Conservation (phyloP, 2,113 vertebrate genomes). For the Pavo muticus region DNA sequence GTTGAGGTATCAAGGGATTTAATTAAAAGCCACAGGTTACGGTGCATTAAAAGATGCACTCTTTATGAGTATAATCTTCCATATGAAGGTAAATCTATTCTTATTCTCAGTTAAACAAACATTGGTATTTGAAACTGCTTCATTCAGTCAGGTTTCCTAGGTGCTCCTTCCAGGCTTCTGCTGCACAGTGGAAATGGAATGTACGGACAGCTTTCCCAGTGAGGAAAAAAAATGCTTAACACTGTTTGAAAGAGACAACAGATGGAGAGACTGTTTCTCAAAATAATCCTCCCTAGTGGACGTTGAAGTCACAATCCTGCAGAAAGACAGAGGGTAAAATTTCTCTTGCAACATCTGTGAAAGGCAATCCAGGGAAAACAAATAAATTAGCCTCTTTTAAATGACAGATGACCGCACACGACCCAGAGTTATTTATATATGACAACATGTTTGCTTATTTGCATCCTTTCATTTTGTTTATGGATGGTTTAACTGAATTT, state of each 20-base stretch:
- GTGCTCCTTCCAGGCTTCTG: neutral
- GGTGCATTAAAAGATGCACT: neutral
- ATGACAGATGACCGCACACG: neutral
- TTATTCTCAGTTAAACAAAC: neutral
- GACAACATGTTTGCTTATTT: neutral
- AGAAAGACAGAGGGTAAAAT: neutral
- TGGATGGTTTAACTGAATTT: conserved; percentile 15
- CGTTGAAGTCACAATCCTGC: neutral
- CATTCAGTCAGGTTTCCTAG: neutral
- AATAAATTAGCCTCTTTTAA: conserved; percentile 36
- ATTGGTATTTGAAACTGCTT: neutral
- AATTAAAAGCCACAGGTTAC: neutral
- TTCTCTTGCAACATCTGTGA: neutral
- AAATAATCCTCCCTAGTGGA: conserved; percentile 44
- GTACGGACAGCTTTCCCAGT: neutral
- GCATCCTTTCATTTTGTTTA: neutral
- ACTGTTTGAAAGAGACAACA: conserved; percentile 28
- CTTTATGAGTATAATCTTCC: neutral
- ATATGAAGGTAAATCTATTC: neutral
- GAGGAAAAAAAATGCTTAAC: conserved; percentile 12
- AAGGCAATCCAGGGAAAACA: conserved; percentile 30
- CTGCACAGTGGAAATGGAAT: neutral
- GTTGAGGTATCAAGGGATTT: neutral
- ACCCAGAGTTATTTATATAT: neutral
- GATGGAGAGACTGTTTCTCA: conserved; percentile 8